Percentiles rank a stretch among this genome's conserved stretches.
Conservation (phyloP, 2,888 invertebrate species). For the Thereva nobilitata region DNA sequence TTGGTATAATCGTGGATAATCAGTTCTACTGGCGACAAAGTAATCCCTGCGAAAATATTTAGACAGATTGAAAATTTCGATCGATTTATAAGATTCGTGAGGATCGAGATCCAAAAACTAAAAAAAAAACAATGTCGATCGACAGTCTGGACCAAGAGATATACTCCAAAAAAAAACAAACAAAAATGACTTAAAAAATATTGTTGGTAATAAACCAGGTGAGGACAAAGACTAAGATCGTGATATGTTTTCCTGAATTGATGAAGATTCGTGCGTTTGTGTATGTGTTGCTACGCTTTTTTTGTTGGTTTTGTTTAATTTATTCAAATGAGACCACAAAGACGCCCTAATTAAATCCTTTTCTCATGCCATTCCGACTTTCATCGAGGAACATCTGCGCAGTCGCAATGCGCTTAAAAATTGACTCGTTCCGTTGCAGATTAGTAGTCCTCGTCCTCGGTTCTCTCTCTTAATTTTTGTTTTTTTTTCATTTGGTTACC, state of each 20-base stretch:
- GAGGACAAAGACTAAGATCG: too few species aligned
- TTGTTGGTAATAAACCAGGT: too few species aligned
- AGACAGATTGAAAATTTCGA: too few species aligned
- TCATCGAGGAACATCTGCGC: conserved; percentile 26
- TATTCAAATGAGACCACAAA: conserved; percentile 32
- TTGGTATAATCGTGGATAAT: too few species aligned
- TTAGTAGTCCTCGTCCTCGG: neutral
- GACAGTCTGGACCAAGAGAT: too few species aligned
- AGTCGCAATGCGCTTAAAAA: conserved; percentile 27
- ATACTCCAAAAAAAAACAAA: neutral
- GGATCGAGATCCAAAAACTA: too few species aligned
- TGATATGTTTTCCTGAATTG: too few species aligned
- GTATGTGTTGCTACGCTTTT: too few species aligned
- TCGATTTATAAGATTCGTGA: too few species aligned
- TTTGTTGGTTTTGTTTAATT: conserved; percentile 20
- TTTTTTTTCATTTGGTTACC: neutral
- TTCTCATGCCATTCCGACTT: conserved; percentile 26
- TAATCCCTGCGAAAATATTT: too few species aligned
- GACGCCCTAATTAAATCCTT: conserved; percentile 36
- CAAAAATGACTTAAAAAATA: neutral
- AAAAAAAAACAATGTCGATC: neutral
- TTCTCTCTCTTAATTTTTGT: neutral
- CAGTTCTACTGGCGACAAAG: too few species aligned
- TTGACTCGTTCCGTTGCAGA: conserved; percentile 7
- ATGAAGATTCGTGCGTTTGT: too few species aligned